Percentiles rank a stretch among this genome's conserved stretches.
phyloP scores from a whole-genome alignment of 2,113 vertebrate species.

The Setophaga petechia region DNA sequence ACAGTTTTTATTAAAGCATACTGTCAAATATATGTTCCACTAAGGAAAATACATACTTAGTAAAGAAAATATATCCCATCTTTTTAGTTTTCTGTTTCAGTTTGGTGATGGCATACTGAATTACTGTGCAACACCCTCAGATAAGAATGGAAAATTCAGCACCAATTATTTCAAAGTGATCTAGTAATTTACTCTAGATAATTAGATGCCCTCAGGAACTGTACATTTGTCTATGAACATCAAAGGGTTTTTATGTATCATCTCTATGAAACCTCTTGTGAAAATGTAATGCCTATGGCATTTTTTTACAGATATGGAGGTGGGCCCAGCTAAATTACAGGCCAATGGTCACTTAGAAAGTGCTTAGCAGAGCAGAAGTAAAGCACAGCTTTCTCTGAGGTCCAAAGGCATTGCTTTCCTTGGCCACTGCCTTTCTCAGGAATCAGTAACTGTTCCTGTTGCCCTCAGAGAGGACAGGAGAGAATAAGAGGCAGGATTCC shows the following conservation, averaged over 20 bases:
- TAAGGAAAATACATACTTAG: background rate
- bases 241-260: background rate
- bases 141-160: background rate
- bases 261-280: background rate
- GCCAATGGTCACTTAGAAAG: background rate
- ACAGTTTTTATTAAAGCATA: background rate
- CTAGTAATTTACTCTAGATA: background rate
- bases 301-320: background rate
- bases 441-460: background rate
- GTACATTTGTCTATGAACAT: background rate
- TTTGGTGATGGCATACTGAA: background rate
- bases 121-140: background rate
- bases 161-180: background rate
- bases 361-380: background rate
- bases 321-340: background rate
- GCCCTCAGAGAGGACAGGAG: background rate
- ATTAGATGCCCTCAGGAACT: background rate
- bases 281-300: background rate
- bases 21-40: background rate
- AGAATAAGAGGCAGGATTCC: constrained; percentile 2
- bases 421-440: background rate
- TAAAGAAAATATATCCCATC: background rate
- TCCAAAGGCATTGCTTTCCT: background rate
- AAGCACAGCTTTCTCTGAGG: background rate
- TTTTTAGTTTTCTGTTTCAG: background rate